A percentile compares a stretch with the other conserved stretches of the same genome.
Conservation (phyloP, 2,888 invertebrate species). For the Tipula helvola region DNA sequence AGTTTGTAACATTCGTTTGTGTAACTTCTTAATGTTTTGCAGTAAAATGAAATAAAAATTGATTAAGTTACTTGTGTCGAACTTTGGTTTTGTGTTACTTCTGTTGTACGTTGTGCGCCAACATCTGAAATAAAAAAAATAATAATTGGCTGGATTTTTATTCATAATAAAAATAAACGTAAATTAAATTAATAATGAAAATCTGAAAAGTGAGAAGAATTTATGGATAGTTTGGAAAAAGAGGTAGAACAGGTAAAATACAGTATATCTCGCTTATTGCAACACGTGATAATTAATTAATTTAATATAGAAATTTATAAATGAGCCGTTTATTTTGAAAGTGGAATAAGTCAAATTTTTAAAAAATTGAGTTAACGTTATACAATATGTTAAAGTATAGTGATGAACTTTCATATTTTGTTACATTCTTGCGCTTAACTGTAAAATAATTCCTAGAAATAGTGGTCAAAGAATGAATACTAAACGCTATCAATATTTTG, state of each 20-base stretch:
- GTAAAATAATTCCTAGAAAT: too few relatives aligned
- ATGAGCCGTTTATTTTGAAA: too few relatives aligned
- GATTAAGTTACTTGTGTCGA: neutral
- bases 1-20: neutral
- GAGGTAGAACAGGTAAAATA: neutral
- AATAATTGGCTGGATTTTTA: neutral
- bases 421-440: too few relatives aligned
- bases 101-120: neutral
- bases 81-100: neutral
- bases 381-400: too few relatives aligned
- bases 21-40: neutral
- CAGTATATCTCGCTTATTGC: too few relatives aligned
- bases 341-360: too few relatives aligned
- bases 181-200: neutral
- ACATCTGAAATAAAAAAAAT: neutral
- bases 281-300: too few relatives aligned
- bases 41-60: neutral
- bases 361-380: too few relatives aligned
- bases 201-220: neutral
- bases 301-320: too few relatives aligned
- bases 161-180: neutral
- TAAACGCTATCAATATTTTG: too few relatives aligned
- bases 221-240: neutral
- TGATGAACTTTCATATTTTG: too few relatives aligned
- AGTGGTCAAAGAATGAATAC: too few relatives aligned